Percentiles rank a stretch among this genome's conserved stretches.
Evolutionary conservation across 2,113 vertebrate genomes (phyloP).

Genomic region (Mormyrus lacerda): DNA sequence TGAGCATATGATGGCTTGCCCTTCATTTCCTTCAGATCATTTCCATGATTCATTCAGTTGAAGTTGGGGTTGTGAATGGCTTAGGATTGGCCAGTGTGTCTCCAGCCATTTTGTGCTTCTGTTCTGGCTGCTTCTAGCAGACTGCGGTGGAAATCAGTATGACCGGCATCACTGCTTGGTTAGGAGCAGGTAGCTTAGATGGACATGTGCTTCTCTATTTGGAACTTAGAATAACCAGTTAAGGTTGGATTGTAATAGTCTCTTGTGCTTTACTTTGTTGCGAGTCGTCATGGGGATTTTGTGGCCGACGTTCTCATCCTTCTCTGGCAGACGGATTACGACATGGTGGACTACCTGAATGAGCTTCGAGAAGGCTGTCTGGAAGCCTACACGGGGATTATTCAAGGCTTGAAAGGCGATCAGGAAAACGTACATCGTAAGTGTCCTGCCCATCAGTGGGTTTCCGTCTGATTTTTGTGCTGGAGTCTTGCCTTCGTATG

Average conservation of each 20-base stretch:
- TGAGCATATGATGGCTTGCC: not conserved
- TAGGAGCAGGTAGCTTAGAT: not conserved
- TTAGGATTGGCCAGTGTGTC: not conserved
- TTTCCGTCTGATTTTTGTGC: not conserved
- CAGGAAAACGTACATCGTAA: slow-evolving; percentile 98
- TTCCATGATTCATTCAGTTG: not conserved
- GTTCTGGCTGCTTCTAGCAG: not conserved
- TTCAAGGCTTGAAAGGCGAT: slow-evolving; percentile 96
- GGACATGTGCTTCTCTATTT: not conserved
- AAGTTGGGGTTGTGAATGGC: not conserved
- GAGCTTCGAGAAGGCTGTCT: slow-evolving; percentile 91
- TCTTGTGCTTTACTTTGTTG: not conserved
- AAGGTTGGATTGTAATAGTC: not conserved
- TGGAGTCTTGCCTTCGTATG: not conserved
- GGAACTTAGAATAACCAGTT: not conserved
- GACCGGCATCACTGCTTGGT: not conserved
- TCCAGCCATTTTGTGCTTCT: not conserved
- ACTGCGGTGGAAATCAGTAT: too few relatives aligned
- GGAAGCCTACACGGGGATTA: slow-evolving; percentile 94
- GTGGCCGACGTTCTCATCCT: not conserved
- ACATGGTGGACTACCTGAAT: slow-evolving; percentile 99
- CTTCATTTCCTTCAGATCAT: not conserved
- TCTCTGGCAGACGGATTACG: slow-evolving; percentile 81
- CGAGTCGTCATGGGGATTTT: not conserved
- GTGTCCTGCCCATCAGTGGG: slow-evolving; percentile 36